These are phyloP conservation scores for Anguilla marmorata DNA, from an alignment of 2,797 vertebrate genomes.

Conservation along the genomic window DNA sequence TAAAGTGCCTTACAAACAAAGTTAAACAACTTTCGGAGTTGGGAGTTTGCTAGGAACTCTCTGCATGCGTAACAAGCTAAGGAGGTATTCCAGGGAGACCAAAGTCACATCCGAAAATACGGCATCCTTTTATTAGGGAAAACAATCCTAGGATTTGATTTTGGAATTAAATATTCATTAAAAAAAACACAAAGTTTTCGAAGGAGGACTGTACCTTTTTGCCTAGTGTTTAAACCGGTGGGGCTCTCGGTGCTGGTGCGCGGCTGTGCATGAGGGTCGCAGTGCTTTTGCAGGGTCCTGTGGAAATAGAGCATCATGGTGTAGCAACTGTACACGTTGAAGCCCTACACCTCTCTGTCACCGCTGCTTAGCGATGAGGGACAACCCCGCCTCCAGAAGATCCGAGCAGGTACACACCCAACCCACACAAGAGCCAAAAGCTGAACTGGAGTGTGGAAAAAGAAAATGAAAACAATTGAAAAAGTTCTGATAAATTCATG, in stretches of 20 bases:
- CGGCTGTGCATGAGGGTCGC: constrained; percentile 32
- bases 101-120: constrained; percentile 39
- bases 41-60: constrained; percentile 49
- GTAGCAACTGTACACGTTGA: background rate
- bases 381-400: background rate
- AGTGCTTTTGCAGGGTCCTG: constrained; percentile 59
- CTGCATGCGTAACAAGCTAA: background rate
- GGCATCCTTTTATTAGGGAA: constrained; percentile 60
- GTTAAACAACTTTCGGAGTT: constrained; percentile 56
- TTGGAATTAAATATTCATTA: constrained; percentile 69
- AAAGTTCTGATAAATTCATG: background rate
- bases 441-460: background rate
- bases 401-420: background rate
- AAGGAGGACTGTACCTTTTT: constrained; percentile 65
- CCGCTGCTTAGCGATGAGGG: background rate
- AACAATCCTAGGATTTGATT: constrained; percentile 59
- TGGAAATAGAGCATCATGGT: constrained; percentile 14
- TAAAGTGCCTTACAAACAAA: constrained; percentile 54
- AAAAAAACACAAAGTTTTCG: constrained; percentile 52
- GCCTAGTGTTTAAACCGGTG: constrained; percentile 56
- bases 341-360: background rate
- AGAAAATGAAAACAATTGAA: background rate
- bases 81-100: background rate
- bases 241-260: constrained; percentile 61
- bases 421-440: background rate